Evolutionary conservation across 2,113 vertebrate species (phyloP).

Genomic region (Synchiropus splendidus): DNA sequence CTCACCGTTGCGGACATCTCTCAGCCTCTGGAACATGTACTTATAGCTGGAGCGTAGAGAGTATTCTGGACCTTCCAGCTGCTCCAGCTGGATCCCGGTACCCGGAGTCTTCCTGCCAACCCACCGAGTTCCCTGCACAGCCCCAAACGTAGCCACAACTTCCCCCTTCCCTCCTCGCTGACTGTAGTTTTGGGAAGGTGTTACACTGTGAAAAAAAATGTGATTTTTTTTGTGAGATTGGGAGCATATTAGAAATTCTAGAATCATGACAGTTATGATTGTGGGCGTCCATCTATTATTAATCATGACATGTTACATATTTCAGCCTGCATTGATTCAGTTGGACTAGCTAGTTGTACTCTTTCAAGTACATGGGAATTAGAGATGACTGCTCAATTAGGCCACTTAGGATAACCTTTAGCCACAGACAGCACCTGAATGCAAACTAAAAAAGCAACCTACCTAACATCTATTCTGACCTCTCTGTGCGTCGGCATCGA

Average conservation of each 20-base stretch:
- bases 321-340: too few relatives aligned
- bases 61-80: conserved; percentile 52
- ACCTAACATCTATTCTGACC: too few relatives aligned
- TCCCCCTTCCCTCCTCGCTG: conserved; percentile 74
- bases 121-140: conserved; percentile 66
- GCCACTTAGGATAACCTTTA: too few relatives aligned
- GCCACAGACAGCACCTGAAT: too few relatives aligned
- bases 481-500: too few relatives aligned
- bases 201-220: conserved; percentile 53
- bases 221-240: neutral
- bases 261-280: too few relatives aligned
- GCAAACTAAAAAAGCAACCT: too few relatives aligned
- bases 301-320: too few relatives aligned
- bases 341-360: too few relatives aligned
- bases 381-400: too few relatives aligned
- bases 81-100: conserved; percentile 22
- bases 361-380: too few relatives aligned
- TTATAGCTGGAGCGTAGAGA: conserved; percentile 70
- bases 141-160: conserved; percentile 73
- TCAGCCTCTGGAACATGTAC: conserved; percentile 84
- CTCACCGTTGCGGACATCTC: conserved; percentile 76
- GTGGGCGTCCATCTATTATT: too few relatives aligned
- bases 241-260: neutral
- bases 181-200: conserved; percentile 83
- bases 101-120: conserved; percentile 55